Evolutionary conservation across 1,140 invertebrate genomes (phyloP).

Genomic region (Centruroides sculpturatus): DNA sequence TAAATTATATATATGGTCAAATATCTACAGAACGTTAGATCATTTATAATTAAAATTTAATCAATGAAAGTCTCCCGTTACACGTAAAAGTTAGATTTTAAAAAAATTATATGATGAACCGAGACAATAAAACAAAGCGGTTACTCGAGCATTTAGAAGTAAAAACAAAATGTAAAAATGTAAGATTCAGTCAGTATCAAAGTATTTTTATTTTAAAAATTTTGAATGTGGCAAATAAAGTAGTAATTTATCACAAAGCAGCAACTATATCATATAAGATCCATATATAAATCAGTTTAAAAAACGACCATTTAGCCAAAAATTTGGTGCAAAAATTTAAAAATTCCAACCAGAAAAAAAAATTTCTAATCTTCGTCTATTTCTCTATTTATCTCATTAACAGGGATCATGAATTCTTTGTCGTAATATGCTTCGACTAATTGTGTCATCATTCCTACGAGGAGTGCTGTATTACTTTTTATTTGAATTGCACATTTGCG

Average conservation of each 20-base stretch:
- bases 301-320: too few relatives aligned
- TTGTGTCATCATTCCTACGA: constrained; percentile 43
- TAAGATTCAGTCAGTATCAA: not conserved
- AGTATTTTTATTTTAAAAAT: constrained; percentile 1
- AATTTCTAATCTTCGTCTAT: constrained; percentile 38
- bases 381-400: constrained; percentile 52
- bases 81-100: too few relatives aligned
- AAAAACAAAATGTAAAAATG: too few relatives aligned
- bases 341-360: constrained; percentile 1
- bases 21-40: too few relatives aligned
- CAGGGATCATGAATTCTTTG: constrained; percentile 49
- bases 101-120: too few relatives aligned
- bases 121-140: too few relatives aligned
- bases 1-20: too few relatives aligned
- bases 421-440: constrained; percentile 54
- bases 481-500: constrained; percentile 1
- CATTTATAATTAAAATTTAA: too few relatives aligned
- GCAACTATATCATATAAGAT: too few relatives aligned
- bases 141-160: too few relatives aligned
- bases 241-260: not conserved
- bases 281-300: too few relatives aligned
- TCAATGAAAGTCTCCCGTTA: too few relatives aligned
- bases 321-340: not conserved
- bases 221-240: not conserved
- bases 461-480: constrained; percentile 25